A percentile compares a stretch with the other conserved stretches of the same genome.
phyloP scores from a whole-genome alignment of 2,888 invertebrate genomes.

The Conus canariensis region DNA sequence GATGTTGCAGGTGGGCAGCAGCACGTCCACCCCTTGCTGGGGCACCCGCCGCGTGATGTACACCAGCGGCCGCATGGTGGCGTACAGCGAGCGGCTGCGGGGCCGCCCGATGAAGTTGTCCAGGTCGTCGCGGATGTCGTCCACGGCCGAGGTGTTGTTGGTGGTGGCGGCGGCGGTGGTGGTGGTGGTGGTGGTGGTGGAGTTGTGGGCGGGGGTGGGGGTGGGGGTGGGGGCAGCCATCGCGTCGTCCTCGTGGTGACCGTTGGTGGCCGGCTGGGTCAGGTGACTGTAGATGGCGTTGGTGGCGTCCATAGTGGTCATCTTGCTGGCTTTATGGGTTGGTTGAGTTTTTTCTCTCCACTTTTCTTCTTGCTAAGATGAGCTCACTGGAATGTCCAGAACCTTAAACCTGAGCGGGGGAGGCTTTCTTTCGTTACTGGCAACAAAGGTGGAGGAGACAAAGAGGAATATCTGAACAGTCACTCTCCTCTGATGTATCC shows the following conservation, averaged over 20 bases:
- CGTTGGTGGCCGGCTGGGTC: neutral
- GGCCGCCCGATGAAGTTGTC: slow-evolving; percentile 22
- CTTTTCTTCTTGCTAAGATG: no score
- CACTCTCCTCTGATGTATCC: no score
- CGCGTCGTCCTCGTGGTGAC: neutral
- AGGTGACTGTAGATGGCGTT: neutral
- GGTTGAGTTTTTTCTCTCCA: no score
- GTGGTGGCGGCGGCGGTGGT: neutral
- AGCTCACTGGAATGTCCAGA: no score
- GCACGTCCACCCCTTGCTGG: slow-evolving; percentile 65
- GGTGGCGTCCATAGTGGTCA: neutral
- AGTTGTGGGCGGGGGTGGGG: neutral
- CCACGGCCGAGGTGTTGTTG: neutral
- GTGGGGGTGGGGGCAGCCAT: neutral
- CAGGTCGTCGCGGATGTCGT: neutral
- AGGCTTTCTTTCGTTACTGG: no score
- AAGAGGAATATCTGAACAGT: no score
- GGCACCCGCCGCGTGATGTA: slow-evolving; percentile 75
- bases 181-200: neutral
- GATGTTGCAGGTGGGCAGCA: slow-evolving; percentile 67
- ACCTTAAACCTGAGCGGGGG: no score
- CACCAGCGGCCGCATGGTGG: slow-evolving; percentile 55
- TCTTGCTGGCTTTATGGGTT: neutral
- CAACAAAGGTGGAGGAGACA: no score
- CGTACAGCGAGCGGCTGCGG: slow-evolving; percentile 35